These are phyloP conservation scores for Aphodius sticticus DNA, from an alignment of 2,888 invertebrate species.

Conservation along the genomic window DNA sequence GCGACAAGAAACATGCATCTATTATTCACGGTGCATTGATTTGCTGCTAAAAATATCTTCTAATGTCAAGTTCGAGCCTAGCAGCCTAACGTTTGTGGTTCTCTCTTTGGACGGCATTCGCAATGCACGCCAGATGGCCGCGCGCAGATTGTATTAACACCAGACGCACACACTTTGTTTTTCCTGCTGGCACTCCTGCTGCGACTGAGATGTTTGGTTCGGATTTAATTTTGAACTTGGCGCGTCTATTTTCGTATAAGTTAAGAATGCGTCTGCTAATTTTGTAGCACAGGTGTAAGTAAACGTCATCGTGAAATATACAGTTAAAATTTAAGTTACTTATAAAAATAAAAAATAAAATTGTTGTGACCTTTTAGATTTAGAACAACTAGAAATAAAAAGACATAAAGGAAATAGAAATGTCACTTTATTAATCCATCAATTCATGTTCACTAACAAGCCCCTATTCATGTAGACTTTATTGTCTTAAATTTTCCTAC, in stretches of 20 bases:
- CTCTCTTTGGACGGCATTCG: constrained; percentile 12
- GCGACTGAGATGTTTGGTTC: neutral
- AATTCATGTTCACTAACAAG: no score
- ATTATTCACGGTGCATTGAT: constrained; percentile 20
- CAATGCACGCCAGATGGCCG: constrained; percentile 24
- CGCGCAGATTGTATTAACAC: constrained; percentile 5
- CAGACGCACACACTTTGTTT: neutral
- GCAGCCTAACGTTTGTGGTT: neutral
- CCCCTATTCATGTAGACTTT: no score
- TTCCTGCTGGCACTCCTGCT: neutral
- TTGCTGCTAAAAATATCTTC: constrained; percentile 22
- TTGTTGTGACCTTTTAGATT: no score
- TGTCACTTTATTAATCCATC: no score
- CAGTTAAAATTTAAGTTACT: no score
- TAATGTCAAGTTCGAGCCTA: constrained; percentile 24
- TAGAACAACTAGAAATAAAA: no score
- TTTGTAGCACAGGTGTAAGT: neutral
- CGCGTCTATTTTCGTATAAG: neutral
- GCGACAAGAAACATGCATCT: constrained; percentile 12
- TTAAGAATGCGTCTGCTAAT: neutral
- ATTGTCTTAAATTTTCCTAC: no score
- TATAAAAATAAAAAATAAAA: no score
- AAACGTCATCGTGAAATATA: no score
- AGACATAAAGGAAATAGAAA: no score
- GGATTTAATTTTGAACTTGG: constrained; percentile 4